Percentiles rank a stretch among this genome's conserved stretches.
Evolutionary conservation across 2,888 invertebrate species (phyloP).

Genomic region (Drosophila picticornis): DNA sequence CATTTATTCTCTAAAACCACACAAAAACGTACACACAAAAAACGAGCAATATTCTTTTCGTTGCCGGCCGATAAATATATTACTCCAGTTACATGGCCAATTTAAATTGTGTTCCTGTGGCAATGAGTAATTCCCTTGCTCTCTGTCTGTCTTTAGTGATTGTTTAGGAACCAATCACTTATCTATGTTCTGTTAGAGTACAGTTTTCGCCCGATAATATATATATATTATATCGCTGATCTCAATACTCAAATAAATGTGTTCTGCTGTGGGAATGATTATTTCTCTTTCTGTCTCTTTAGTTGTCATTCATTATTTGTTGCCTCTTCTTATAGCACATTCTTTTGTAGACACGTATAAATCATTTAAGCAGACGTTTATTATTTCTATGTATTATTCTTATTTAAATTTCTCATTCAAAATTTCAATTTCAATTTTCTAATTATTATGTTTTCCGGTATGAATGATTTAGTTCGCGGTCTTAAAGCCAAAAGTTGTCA

Average conservation of each 20-base stretch:
- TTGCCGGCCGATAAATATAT: neutral
- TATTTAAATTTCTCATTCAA: neutral
- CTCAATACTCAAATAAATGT: neutral
- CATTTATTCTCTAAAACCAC: neutral
- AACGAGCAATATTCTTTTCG: neutral
- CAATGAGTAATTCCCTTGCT: neutral
- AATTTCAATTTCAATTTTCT: neutral
- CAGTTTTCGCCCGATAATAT: neutral
- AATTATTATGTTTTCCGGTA: neutral
- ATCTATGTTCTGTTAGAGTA: neutral
- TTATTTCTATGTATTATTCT: neutral
- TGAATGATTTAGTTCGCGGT: neutral
- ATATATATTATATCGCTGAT: neutral
- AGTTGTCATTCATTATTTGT: neutral
- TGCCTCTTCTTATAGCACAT: neutral
- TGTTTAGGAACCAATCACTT: neutral
- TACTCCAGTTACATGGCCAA: neutral
- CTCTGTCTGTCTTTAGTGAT: neutral
- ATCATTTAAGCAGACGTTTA: neutral
- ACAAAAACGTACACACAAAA: neutral
- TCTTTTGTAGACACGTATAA: neutral
- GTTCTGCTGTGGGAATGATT: neutral
- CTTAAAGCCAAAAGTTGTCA: neutral
- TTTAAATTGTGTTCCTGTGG: neutral
- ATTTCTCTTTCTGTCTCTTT: neutral